Percentiles rank a stretch among this genome's conserved stretches.
Evolutionary conservation across 2,797 vertebrate genomes (phyloP).

Genomic region (Semaprochilodus insignis): DNA sequence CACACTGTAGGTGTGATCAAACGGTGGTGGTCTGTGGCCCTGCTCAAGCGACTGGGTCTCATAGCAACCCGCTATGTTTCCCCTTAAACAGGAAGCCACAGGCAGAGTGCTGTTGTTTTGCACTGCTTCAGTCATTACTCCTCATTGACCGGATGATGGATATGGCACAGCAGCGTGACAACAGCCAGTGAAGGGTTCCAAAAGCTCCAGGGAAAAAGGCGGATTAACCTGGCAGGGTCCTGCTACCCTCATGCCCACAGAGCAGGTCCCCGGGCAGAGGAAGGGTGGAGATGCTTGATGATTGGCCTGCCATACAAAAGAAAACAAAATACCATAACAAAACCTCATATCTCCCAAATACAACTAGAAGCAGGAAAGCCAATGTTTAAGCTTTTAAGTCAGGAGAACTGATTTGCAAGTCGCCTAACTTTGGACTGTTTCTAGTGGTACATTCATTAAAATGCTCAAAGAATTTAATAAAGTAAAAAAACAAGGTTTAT

Average conservation of each 20-base stretch:
- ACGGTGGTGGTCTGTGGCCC: conserved; percentile 22
- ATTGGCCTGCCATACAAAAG: not conserved
- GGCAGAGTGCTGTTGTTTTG: conserved; percentile 53
- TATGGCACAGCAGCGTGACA: conserved; percentile 52
- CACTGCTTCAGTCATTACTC: conserved; percentile 57
- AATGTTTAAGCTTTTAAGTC: too few relatives aligned
- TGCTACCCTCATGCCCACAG: conserved; percentile 40
- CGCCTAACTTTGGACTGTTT: too few relatives aligned
- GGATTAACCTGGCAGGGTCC: conserved; percentile 40
- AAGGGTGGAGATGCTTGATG: not conserved
- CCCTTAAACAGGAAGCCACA: conserved; percentile 59
- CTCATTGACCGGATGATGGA: conserved; percentile 61
- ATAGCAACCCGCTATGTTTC: conserved; percentile 57
- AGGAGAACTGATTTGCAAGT: too few relatives aligned
- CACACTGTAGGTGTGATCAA: conserved; percentile 31
- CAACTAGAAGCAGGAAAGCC: not conserved
- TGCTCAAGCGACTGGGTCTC: conserved; percentile 32
- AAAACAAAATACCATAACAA: not conserved
- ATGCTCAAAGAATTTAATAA: too few relatives aligned
- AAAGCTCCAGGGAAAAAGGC: conserved; percentile 44
- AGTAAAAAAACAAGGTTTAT: too few relatives aligned
- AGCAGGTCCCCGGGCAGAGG: not conserved
- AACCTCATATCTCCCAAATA: not conserved
- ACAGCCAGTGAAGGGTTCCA: conserved; percentile 40
- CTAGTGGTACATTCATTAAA: too few relatives aligned